Evolutionary conservation across 2,113 vertebrate species (phyloP).

Genomic region (Mastomys coucha): DNA sequence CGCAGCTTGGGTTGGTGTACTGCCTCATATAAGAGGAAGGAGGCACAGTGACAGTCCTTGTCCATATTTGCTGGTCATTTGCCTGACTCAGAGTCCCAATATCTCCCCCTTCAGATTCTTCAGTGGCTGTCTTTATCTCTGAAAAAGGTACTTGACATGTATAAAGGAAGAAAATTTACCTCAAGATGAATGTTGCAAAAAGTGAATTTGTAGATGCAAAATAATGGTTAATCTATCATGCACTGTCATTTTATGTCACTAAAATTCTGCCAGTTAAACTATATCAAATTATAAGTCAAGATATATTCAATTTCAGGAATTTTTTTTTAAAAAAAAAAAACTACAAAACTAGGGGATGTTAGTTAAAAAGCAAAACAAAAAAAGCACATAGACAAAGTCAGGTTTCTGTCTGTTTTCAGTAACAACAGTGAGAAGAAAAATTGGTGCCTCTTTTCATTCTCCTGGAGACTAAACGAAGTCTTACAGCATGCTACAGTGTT

Average conservation of each 20-base stretch:
- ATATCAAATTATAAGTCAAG: neutral
- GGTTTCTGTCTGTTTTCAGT: neutral
- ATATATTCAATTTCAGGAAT: neutral
- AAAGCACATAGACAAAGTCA: fast-evolving
- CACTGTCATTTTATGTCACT: neutral
- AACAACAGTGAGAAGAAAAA: neutral
- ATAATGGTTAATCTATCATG: neutral
- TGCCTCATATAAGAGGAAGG: neutral
- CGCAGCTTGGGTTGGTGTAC: too few species aligned
- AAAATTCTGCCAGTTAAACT: neutral
- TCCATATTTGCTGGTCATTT: neutral
- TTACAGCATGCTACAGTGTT: neutral
- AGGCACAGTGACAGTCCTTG: neutral
- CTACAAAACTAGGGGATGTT: neutral
- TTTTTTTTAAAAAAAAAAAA: neutral
- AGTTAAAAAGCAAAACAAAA: neutral
- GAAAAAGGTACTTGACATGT: neutral
- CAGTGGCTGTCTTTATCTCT: neutral
- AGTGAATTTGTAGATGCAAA: neutral
- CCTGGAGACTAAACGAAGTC: neutral
- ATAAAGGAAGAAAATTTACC: neutral
- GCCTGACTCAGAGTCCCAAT: neutral
- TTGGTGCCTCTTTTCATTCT: neutral
- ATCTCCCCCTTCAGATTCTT: neutral
- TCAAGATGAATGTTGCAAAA: neutral